Percentiles rank a stretch among this genome's conserved stretches.
These are phyloP conservation scores for Poecilia wingei DNA, from an alignment of 2,797 vertebrate genomes.

Conservation along the genomic window DNA sequence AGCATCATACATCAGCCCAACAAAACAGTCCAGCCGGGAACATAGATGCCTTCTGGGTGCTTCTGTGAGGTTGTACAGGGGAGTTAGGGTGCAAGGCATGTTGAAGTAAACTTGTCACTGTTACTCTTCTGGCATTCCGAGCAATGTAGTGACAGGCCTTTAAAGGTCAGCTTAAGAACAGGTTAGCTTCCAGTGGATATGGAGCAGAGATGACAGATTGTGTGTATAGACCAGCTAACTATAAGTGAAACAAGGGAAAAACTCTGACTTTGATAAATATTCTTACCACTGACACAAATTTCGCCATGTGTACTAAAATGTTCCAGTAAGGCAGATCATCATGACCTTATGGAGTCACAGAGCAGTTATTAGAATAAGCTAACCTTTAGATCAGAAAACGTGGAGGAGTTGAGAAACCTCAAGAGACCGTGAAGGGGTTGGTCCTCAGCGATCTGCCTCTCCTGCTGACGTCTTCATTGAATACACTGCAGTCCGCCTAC, in stretches of 20 bases:
- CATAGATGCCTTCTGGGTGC: not conserved
- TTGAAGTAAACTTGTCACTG: not conserved
- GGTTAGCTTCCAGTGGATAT: not conserved
- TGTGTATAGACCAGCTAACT: not conserved
- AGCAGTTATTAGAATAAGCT: too few relatives aligned
- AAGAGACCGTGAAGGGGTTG: too few relatives aligned
- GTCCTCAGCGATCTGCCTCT: too few relatives aligned
- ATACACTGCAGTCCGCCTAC: too few relatives aligned
- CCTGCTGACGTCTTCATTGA: too few relatives aligned
- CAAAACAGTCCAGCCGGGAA: not conserved
- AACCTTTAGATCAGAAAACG: too few relatives aligned
- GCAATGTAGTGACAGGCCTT: not conserved
- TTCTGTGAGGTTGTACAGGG: not conserved
- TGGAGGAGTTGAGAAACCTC: too few relatives aligned
- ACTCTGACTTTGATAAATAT: not conserved
- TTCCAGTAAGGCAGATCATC: not conserved
- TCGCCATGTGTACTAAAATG: not conserved
- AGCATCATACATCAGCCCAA: slow-evolving; percentile 4
- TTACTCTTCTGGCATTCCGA: not conserved
- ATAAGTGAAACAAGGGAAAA: not conserved
- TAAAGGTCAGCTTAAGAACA: not conserved
- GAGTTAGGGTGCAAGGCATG: not conserved
- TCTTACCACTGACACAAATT: not conserved
- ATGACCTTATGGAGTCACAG: not conserved
- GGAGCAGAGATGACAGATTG: not conserved